Base-by-base conservation (phyloP, 2,888 invertebrate species). In the Agriopis marginaria region DNA sequence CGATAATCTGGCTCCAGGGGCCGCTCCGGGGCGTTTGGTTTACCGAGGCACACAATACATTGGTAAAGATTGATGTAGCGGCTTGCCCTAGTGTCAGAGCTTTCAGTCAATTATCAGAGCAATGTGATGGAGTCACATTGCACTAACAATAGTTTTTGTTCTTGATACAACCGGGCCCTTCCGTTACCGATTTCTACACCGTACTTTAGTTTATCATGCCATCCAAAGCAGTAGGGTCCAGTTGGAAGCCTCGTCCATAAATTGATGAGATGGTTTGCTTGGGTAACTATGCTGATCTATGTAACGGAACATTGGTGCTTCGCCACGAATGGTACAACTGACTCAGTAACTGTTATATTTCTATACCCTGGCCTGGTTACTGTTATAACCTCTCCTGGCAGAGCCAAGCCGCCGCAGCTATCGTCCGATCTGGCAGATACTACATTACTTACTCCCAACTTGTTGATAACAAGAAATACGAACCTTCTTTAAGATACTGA, bases 1-100 rank as follows among this genome's bases (percentile, higher is more conserved):
- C 58, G 49, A 61, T 55, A 49, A 62, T 50, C 59, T 53, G 45
- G 51, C 60, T 42, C 60, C 47, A 14, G 54, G 59, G 51, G 47
- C 40, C 47, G 45, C 54, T 23, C 11, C 17, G 44, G 32, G 47
- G 55, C 7, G 47, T 32, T 54, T 47, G 32, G 39, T 44, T 32
- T 32, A 32, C 32, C 32, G 32, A 3, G 32, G 32, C 32, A 32
- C 32, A 32, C 32, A 5, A 32, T 32, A 32, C 32, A 32, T 32
- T 32, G 32, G 32, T 32, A 32, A 5, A 32, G 32, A 32, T 32
- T 32, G 32, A 32, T 32, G 3, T 32, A 32, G 32, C 7, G 17
- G 50, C 9, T 11, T 17, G 3, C 7, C 17, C 17, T 50, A 50
- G 17, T 17, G 17, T 50, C n/a, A 47, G 47, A n/a, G 3, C 12